Base-by-base conservation (phyloP, 2,888 invertebrate species). In the Nymphalis urticae region DNA sequence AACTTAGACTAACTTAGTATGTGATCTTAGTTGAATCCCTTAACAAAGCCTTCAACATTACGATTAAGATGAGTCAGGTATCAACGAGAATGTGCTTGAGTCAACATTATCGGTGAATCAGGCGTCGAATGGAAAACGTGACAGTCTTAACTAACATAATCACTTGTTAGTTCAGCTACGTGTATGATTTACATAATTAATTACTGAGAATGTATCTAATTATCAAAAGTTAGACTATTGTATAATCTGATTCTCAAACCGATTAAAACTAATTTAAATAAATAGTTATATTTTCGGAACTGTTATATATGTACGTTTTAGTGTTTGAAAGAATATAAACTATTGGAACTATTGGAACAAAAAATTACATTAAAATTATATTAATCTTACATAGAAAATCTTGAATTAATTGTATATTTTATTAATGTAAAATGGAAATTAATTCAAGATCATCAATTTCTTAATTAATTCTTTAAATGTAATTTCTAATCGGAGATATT, bases 51-150 rank as follows among this genome's bases (percentile, higher is more conserved):
- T 64, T 53, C 17, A 54, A 27, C 27, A 56, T n/a, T 17, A 62
- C 51, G n/a, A 19, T 16, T 21, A 21, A 51, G 64, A 56, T 73
- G 73, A 73, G 72, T 73, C 73, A 73, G 69, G 56, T 71, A 42
- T 27, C 56, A 59, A 48, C 42, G 54, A 59, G 69, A 62, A 66
- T 65, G 64, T 62, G 54, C 59, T 64, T 73, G 72, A 73, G 68
- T 73, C 72, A 73, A 70, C 68, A 68, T 56, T 66, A 67, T 62
- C 63, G 73, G 69, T 73, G 73, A 73, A 66, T 73, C 73, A 73
- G 69, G 56, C 47, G 48, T 24, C 42, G 59, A 69, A 58, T 70
- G 48, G 62, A 69, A 65, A 70, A 63, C 65, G 64, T 66, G 64
- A 48, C 58, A 61, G 54, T 67, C 59, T 66, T 50, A n/a, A 61